Evolutionary conservation across 2,113 vertebrate species (phyloP).

Genomic region (Illadopsis cleaveri): DNA sequence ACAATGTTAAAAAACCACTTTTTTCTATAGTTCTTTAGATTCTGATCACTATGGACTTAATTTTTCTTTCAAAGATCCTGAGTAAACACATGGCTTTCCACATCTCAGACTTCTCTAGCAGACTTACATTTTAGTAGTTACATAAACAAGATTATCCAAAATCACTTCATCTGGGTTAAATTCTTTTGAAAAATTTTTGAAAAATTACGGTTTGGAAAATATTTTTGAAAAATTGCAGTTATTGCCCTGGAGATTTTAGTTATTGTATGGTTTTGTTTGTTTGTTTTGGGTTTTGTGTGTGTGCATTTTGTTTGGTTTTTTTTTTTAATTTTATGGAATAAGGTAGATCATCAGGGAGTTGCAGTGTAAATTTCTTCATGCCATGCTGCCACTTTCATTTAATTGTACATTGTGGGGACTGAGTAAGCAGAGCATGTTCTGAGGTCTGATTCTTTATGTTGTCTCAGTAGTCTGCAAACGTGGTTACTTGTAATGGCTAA

Average conservation of each 20-base stretch:
- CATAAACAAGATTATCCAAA: not conserved
- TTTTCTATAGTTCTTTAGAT: not conserved
- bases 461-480: not conserved
- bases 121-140: not conserved
- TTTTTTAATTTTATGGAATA: not conserved
- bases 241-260: not conserved
- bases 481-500: not conserved
- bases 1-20: not conserved
- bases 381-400: not conserved
- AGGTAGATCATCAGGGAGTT: not conserved
- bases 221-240: not conserved
- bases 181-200: not conserved
- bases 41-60: not conserved
- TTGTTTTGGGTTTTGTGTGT: not conserved
- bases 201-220: not conserved
- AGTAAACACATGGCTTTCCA: not conserved
- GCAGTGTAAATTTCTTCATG: not conserved
- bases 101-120: not conserved
- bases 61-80: not conserved
- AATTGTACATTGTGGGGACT: not conserved
- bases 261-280: not conserved
- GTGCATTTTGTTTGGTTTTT: not conserved
- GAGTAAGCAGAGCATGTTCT: not conserved
- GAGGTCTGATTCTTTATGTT: not conserved
- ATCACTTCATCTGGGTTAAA: not conserved